Percentiles rank a stretch among this genome's conserved stretches.
Conservation (phyloP, 2,113 vertebrate species). For the Anoura caudifer region DNA sequence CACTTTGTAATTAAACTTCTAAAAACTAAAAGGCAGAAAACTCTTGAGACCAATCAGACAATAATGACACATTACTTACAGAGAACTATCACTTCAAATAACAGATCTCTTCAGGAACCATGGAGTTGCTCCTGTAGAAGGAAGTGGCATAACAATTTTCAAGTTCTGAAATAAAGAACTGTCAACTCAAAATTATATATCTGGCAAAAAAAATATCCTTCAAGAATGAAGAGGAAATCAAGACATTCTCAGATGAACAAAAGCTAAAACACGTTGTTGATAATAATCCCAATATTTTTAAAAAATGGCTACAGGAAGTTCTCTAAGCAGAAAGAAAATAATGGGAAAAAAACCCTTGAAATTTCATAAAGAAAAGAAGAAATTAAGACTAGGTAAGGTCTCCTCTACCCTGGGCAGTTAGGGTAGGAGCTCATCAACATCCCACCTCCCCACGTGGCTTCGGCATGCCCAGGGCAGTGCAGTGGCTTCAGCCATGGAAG, state of each 20-base stretch:
- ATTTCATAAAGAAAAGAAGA: slow-evolving; percentile 33
- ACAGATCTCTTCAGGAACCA: slow-evolving; percentile 19
- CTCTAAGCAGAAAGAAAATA: slow-evolving; percentile 39
- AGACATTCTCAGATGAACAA: slow-evolving; percentile 44
- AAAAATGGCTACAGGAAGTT: slow-evolving; percentile 31
- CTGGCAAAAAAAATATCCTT: slow-evolving; percentile 44
- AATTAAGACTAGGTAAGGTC: not conserved
- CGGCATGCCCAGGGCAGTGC: too few species aligned
- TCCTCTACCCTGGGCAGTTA: too few species aligned
- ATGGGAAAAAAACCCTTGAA: not conserved
- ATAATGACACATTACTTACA: not conserved
- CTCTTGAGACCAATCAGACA: not conserved
- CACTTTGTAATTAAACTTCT: not conserved
- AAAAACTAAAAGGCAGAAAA: slow-evolving; percentile 23
- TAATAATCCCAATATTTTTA: not conserved
- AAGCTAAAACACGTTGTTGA: slow-evolving; percentile 22
- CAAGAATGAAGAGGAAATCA: slow-evolving; percentile 37
- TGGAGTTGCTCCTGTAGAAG: not conserved
- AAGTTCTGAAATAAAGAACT: slow-evolving; percentile 54
- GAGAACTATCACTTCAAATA: slow-evolving; percentile 14
- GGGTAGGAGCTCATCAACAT: too few species aligned
- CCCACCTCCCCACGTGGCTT: too few species aligned
- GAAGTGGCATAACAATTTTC: slow-evolving; percentile 52
- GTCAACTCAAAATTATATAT: slow-evolving; percentile 33
- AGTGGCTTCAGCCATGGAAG: too few species aligned